Evolutionary conservation across 2,888 invertebrate genomes (phyloP), one percentile per base, ranked within the genome.

Genomic region (Trichacis sp.): DNA sequence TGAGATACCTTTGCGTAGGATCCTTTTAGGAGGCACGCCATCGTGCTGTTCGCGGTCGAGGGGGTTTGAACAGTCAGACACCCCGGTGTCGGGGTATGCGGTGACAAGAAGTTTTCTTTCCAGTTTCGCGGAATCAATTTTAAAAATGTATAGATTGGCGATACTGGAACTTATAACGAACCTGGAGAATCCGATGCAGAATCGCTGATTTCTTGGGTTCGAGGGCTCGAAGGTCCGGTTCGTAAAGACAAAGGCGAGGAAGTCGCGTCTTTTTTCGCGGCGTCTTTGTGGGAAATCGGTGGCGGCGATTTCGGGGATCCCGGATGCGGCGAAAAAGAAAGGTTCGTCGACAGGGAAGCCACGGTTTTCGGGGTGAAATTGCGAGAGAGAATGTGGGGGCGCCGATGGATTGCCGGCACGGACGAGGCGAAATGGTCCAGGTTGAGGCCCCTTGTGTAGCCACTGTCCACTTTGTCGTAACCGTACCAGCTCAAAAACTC

Each of bases 401-500:
- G 49, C 64, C 69, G 66, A 56, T 71, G 69, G 43, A 70, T 81
- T 42, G 77, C 47, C 46, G 57, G 54, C 33, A 73, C 47, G 2
- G 73, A 58, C 9, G 81, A 79, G 61, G 77, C 85, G 76, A 74
- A 87, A 59, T 84, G 84, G 63, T 83, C 83, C 60, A 85, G 77
- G 71, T 83, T 83, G 20, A 85, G 80, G 19, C 89, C 87, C 50
- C 88, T 85, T 6, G 89, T 86, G 77, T 90, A 91, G 51, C 90
- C 84, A 29, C 91, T 87, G 84, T 92, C 92, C 52, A 89, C 87
- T 73, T 89, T 89, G 64, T 90, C 91, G 81, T 95, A 96, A 1
- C 96, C 96, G 85, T 96, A 96, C 93, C 95, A 95, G 42, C 95
- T 95, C 18, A 96, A 87, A 64, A 96, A 87, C 84, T 96, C 95